Percentiles rank a stretch among this genome's conserved stretches.
Conservation (phyloP, 2,888 invertebrate genomes). For the Drepanosiphum platanoidis region DNA sequence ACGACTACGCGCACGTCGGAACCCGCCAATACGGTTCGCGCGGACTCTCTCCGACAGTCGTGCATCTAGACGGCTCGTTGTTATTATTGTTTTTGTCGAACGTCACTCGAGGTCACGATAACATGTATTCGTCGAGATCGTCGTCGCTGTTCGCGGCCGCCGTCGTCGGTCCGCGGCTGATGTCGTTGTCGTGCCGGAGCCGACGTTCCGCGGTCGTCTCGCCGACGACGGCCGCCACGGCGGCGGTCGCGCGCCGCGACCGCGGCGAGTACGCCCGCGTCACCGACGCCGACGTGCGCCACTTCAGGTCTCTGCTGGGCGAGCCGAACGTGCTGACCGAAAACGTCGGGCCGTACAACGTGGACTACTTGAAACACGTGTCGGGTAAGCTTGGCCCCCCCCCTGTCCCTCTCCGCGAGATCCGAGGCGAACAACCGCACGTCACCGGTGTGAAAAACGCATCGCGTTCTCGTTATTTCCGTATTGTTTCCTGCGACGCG, state of each 20-base stretch:
- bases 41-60: too few species aligned
- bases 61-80: too few species aligned
- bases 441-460: background rate
- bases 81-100: too few species aligned
- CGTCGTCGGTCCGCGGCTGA: background rate
- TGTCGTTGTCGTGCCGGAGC: background rate
- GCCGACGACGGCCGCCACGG: background rate
- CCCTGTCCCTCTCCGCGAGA: too few species aligned
- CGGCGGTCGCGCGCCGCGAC: background rate
- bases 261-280: slow-evolving; percentile 36
- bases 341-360: slow-evolving; percentile 50
- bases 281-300: slow-evolving; percentile 38
- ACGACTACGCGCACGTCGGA: too few species aligned
- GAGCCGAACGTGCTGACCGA: slow-evolving; percentile 49
- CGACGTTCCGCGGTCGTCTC: too few species aligned
- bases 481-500: background rate
- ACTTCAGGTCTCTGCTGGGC: slow-evolving; percentile 49
- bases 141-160: background rate
- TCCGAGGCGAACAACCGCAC: too few species aligned
- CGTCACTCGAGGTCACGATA: background rate
- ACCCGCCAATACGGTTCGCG: too few species aligned
- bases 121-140: background rate
- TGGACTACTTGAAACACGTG: slow-evolving; percentile 49
- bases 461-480: background rate
- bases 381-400: slow-evolving; percentile 23